Conservation (phyloP, 2,113 vertebrate genomes). For the Tonatia bakeri region DNA sequence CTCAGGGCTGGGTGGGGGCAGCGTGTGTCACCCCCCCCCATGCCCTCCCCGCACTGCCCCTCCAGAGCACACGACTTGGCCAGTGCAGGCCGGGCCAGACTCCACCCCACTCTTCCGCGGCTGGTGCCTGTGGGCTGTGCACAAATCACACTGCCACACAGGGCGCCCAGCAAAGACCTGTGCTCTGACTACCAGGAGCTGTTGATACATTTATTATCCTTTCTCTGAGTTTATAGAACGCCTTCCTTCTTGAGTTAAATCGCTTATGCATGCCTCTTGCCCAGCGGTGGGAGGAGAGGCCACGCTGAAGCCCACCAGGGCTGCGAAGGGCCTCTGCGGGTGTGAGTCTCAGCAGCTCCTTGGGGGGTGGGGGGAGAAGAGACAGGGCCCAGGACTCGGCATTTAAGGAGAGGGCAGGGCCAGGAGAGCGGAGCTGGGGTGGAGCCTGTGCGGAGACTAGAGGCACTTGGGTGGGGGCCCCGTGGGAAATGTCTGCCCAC, state of each 20-base stretch:
- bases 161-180: neutral
- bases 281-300: neutral
- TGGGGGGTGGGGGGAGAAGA: neutral
- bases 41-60: too few species aligned
- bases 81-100: too few species aligned
- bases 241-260: neutral
- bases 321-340: neutral
- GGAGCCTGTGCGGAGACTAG: rapidly evolving
- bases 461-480: neutral
- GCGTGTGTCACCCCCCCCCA: too few species aligned
- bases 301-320: neutral
- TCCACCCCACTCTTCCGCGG: neutral
- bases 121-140: neutral
- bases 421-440: neutral
- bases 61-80: neutral
- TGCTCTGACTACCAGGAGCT: neutral
- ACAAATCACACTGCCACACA: too few species aligned
- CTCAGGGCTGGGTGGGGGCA: neutral
- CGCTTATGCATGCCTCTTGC: neutral
- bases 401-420: neutral
- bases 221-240: neutral
- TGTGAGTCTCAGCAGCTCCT: neutral
- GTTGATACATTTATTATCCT: neutral
- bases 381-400: neutral
- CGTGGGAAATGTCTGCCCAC: neutral